Evolutionary conservation across 2,113 vertebrate species (phyloP).

Genomic region (Vulpes vulpes): DNA sequence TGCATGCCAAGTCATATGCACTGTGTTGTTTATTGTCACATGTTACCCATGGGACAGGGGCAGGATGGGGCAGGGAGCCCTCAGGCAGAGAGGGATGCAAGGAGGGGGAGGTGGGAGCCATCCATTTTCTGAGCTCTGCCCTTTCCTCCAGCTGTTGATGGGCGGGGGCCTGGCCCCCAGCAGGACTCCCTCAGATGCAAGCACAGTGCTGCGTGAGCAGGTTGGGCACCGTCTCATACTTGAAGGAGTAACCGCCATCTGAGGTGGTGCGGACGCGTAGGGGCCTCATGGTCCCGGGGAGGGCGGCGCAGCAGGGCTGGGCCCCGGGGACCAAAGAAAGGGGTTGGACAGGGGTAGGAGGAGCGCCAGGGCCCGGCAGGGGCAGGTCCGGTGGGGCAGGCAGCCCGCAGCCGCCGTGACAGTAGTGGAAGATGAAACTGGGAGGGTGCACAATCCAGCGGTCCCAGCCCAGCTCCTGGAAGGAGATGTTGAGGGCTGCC

Average conservation of each 20-base stretch:
- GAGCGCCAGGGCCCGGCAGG: not conserved
- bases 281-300: constrained; percentile 93
- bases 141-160: not conserved
- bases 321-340: constrained; percentile 88
- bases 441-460: constrained; percentile 96
- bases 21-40: constrained; percentile 77
- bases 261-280: constrained; percentile 94
- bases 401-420: constrained; percentile 92
- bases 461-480: constrained; percentile 96
- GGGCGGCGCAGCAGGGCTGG: constrained; percentile 93
- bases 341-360: constrained; percentile 84
- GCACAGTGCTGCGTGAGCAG: constrained; percentile 95
- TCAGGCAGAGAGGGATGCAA: not conserved
- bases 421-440: constrained; percentile 94
- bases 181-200: constrained; percentile 88
- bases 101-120: not conserved
- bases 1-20: constrained; percentile 21
- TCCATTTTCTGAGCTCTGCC: not conserved
- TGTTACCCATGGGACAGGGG: not conserved
- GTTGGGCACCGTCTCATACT: constrained; percentile 94
- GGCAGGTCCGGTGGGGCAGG: not conserved
- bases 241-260: constrained; percentile 95
- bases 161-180: rapidly evolving
- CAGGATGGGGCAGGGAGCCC: not conserved
- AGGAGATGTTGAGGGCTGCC: constrained; percentile 92